A percentile compares a stretch with the other conserved stretches of the same genome.
phyloP scores from a whole-genome alignment of 2,797 vertebrate species.

The Alcedo quadribrachys region DNA sequence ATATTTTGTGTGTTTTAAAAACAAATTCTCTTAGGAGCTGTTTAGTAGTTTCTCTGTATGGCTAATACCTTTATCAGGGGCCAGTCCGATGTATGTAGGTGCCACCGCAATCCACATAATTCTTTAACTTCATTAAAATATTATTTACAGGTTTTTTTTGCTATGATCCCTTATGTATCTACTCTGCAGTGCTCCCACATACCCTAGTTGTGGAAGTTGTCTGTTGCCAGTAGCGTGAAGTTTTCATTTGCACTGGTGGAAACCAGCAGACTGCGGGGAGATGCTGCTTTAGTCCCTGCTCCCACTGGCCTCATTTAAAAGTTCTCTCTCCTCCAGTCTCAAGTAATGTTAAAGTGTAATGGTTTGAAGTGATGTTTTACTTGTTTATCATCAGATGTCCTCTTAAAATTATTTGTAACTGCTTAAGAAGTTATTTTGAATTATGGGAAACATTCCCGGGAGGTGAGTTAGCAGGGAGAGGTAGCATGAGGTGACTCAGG shows the following conservation, averaged over 20 bases:
- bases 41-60: not conserved
- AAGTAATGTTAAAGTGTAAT: not conserved
- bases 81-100: not conserved
- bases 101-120: not conserved
- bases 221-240: not conserved
- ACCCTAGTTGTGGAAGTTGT: not conserved
- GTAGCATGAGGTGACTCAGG: constrained; percentile 17
- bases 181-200: not conserved
- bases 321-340: not conserved
- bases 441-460: not conserved
- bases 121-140: not conserved
- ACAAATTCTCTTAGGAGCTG: not conserved
- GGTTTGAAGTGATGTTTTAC: not conserved
- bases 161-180: not conserved
- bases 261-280: not conserved
- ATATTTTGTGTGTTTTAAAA: not conserved
- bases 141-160: not conserved
- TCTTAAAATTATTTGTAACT: constrained; percentile 42
- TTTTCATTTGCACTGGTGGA: not conserved
- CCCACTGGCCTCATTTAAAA: not conserved
- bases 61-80: not conserved
- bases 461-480: not conserved
- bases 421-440: constrained; percentile 31
- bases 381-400: constrained; percentile 1
- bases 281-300: not conserved